A percentile compares a stretch with the other conserved stretches of the same genome.
phyloP scores from a whole-genome alignment of 2,888 invertebrate genomes.

The Schizaphis graminum region DNA sequence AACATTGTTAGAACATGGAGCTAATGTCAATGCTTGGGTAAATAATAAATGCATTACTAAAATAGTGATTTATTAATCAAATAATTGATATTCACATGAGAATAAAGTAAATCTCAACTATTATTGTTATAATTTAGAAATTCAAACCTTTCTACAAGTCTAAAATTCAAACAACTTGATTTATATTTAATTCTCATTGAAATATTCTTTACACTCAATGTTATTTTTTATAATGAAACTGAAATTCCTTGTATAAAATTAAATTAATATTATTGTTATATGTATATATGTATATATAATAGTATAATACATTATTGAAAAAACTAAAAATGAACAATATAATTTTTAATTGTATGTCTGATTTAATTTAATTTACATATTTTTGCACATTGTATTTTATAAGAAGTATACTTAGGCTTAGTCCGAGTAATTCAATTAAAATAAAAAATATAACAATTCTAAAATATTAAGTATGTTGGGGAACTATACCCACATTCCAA shows the following conservation, averaged over 20 bases:
- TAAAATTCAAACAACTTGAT: not conserved
- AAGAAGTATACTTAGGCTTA: not conserved
- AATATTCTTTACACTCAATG: not conserved
- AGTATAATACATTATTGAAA: not conserved
- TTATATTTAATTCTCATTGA: not conserved
- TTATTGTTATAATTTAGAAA: no score
- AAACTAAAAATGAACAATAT: not conserved
- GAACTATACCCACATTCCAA: not conserved
- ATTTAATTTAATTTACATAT: not conserved
- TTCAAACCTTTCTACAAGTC: not conserved
- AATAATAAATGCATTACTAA: constrained; percentile 14
- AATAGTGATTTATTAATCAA: no score
- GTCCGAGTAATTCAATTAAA: not conserved
- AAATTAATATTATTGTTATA: not conserved
- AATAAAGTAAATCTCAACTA: not conserved
- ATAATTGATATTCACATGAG: not conserved
- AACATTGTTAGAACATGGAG: constrained; percentile 90
- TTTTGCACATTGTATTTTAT: not conserved
- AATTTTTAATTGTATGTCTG: not conserved
- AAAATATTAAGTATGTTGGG: not conserved
- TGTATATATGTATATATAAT: no score
- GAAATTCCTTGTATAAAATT: not conserved
- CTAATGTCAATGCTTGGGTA: constrained; percentile 84
- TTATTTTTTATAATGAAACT: not conserved
- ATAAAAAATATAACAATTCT: not conserved